Percentiles rank a stretch among this genome's conserved stretches.
Evolutionary conservation across 2,888 invertebrate genomes (phyloP).

Genomic region (Papilio gigon): DNA sequence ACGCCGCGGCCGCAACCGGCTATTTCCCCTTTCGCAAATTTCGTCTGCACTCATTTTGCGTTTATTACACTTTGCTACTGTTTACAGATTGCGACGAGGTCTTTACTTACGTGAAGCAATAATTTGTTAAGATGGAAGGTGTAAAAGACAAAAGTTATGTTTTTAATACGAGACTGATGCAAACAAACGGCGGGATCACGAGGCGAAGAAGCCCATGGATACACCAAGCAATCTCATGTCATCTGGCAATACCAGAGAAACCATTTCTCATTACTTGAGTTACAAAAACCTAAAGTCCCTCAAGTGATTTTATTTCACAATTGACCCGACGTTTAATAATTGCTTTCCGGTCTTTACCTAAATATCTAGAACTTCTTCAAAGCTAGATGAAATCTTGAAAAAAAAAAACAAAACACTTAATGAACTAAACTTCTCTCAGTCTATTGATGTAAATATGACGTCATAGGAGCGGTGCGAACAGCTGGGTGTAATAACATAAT

Average conservation of each 20-base stretch:
- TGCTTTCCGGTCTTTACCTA: no score
- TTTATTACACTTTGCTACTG: slow-evolving; percentile 33
- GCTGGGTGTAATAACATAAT: slow-evolving; percentile 55
- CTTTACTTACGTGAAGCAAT: neutral
- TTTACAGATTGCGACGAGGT: slow-evolving; percentile 7
- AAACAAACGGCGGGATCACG: no score
- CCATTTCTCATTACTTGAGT: neutral
- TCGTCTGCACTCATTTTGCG: slow-evolving; percentile 24
- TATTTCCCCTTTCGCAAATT: slow-evolving; percentile 47
- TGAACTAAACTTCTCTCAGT: slow-evolving; percentile 55
- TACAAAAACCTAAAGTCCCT: neutral
- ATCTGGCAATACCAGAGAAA: no score
- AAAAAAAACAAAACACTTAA: slow-evolving; percentile 31
- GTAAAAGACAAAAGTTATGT: neutral
- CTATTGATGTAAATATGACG: slow-evolving; percentile 53
- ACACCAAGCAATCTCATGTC: no score
- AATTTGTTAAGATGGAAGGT: neutral
- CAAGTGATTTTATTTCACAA: no score
- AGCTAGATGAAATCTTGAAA: neutral
- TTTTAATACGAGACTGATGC: no score
- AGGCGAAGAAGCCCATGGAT: no score
- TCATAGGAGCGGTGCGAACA: slow-evolving; percentile 51
- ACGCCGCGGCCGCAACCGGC: slow-evolving; percentile 46
- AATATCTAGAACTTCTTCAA: no score
- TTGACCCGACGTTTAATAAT: no score